Base-by-base conservation (phyloP, 2,113 vertebrate genomes). In the Microcebus ravelobensis region DNA sequence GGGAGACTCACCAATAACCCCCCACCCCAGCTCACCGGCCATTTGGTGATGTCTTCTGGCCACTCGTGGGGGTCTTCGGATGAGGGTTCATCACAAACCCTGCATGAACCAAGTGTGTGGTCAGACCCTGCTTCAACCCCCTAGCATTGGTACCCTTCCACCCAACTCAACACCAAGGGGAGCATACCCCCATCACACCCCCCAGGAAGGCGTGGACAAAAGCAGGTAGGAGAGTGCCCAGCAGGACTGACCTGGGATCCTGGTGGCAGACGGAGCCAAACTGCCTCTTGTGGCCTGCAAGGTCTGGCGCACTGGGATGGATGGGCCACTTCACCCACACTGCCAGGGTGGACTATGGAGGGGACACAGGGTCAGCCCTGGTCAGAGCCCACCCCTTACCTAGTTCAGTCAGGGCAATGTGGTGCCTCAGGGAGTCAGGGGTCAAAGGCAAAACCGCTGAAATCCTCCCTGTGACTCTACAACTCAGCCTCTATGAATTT, bases 31-130 rank as follows among this genome's bases (percentile, higher is more conserved):
- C 99, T 99, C 98, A 99, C 99, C 59, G 99, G 99, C 99, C 99
- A 99, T 95, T 99, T 99, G 97, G 99, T 99, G 99, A 99, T 99
- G 98, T 99, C 99, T 97, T 99, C 99, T 0, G 99, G 99, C 99
- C 99, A 99, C 95, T 99, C 99, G 0, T 99, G 99, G 0, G 99
- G 99, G 23, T 99, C 98, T 93, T 99, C 99, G 0, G 99, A 99
- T 77, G 99, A 99, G 7, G 99, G 99, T 97, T 99, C 99, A 55
- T 99, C 99, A 98, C 99, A 99, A 45, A 99, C 99, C 98, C 99
- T 99, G 98, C 55, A 61, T 34, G 21, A 92, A 14, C 42, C 61
- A 81, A 92, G 45, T 4, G 31, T 13, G 8, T 11, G 31, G 71
- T 96, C 52, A 94, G 39, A 65, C 42, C 1, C 50, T 45, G 36